Evolutionary conservation across 2,888 invertebrate species (phyloP), one percentile per base, ranked within the genome.

Genomic region (Drosophila maculinotata): DNA sequence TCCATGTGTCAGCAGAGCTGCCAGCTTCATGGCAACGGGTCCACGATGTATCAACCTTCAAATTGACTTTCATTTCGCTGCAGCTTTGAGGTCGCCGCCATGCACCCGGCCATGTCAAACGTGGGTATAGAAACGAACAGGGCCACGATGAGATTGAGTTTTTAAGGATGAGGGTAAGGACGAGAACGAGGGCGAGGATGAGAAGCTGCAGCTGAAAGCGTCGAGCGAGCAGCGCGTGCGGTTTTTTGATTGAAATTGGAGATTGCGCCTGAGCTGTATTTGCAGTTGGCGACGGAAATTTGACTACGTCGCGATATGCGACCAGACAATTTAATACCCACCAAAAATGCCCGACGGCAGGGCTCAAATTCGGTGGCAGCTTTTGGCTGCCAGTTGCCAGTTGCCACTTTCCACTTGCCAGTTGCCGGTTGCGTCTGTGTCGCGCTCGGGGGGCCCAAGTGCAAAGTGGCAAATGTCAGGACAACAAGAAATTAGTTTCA

Each of bases 241-340:
- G 83, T 83, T 86, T 86, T 79, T 86, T 86, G 77, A 82, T 82
- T 82, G 81, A 86, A 82, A 82, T 82, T 86, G 78, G 86, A 82
- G 86, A 82, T 82, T 86, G 83, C 62, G 70, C 69, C 64, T 64
- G 71, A 68, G 67, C 76, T 69, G 69, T 76, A 79, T 85, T 82
- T 82, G 76, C 65, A 76, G 64, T 69, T 73, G 63, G 62, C 74
- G 65, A 64, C 81, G 86, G 86, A 81, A 81, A 86, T 86, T 86
- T 81, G 81, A 81, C 86, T 81, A 70, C 80, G 77, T 67, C 77
- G 57, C 73, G 80, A 79, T 74, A 74, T 76, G 80, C 77, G 83
- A 72, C 80, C 86, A 81, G 81, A 81, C 86, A 76, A 74, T 79
- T 82, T 83, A 76, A 83, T 83, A 74, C 81, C 54, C 31, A 31